Base-by-base conservation (phyloP, 2,113 vertebrate species). In the Cyprinus carpio region DNA sequence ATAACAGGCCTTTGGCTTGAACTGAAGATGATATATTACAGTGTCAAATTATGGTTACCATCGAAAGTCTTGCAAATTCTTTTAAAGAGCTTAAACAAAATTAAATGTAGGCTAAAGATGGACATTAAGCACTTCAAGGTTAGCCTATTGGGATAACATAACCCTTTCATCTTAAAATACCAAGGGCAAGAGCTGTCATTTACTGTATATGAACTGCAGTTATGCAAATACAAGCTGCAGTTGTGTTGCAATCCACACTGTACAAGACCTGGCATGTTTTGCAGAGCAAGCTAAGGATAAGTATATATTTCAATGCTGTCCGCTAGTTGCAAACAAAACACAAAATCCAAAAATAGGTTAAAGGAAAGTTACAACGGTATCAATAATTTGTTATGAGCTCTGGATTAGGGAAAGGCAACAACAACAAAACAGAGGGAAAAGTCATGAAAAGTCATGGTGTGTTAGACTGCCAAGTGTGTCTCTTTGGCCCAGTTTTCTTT, bases 121-220 rank as follows among this genome's bases (percentile, higher is more conserved):
- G 25, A 20, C 43, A 81, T 82, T 40, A 51, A n/a, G 62, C 62
- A 81, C 31, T 62, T 40, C 13, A 62, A 79, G 10, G 27, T 29
- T 69, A 67, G 79, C 25, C 25, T 67, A 4, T n/a, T 81, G 15
- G 27, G n/a, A 81, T 81, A 81, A 65, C 65, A 65, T 67, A 67
- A 81, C 16, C 40, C 79, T 81, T 67, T 81, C 43, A 81, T 81
- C 79, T 69, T 69, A 51, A 69, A 43, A 69, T 81, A 69, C 62
- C 43, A 65, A 80, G 6, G 34, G 58, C 56, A 80, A 64, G 78
- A 81, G 43, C 25, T 51, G 79, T 81, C 79, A 81, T 81, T 81
- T 34, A 81, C 62, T 0, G 5, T 69, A 81, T 81, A 81, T 81
- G 40, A 81, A 69, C 79, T 29, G 27, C 60, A 69, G 37, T 81